phyloP scores from a whole-genome alignment of 2,888 invertebrate species.

The Epinotia ramella region DNA sequence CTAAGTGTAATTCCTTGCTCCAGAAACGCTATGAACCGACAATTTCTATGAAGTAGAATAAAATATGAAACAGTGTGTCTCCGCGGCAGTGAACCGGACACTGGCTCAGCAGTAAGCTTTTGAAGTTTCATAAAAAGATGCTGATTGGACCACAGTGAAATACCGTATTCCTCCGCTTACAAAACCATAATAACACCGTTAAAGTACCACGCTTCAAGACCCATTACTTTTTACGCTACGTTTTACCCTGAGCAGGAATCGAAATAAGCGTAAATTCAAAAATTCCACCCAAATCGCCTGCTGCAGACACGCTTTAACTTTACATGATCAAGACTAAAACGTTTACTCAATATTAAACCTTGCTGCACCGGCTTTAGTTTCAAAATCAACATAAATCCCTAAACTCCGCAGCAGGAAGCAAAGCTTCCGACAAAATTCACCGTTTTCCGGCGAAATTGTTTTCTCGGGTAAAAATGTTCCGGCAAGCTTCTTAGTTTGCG shows the following conservation, averaged over 20 bases:
- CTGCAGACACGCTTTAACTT: background rate
- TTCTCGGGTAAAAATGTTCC: conserved; percentile 7
- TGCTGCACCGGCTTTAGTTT: background rate
- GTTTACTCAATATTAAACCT: background rate
- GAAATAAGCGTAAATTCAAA: background rate
- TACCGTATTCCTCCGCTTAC: no score
- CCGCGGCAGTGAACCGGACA: no score
- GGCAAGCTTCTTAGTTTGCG: conserved; percentile 1
- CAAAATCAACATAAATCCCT: background rate
- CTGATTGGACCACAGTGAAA: no score
- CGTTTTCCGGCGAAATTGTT: conserved; percentile 7
- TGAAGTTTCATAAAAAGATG: no score
- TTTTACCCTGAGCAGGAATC: background rate
- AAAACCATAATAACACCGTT: background rate
- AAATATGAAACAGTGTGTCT: no score
- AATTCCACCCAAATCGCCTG: background rate
- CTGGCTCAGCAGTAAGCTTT: no score
- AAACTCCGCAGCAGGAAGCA: background rate
- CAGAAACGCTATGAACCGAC: no score
- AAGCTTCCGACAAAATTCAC: background rate
- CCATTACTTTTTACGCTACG: conserved; percentile 2
- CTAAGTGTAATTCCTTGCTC: no score
- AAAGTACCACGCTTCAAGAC: no score
- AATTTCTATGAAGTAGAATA: no score
- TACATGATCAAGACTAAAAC: background rate